These are phyloP conservation scores for Altica lythri DNA, from an alignment of 2,888 invertebrate species.

Conservation along the genomic window DNA sequence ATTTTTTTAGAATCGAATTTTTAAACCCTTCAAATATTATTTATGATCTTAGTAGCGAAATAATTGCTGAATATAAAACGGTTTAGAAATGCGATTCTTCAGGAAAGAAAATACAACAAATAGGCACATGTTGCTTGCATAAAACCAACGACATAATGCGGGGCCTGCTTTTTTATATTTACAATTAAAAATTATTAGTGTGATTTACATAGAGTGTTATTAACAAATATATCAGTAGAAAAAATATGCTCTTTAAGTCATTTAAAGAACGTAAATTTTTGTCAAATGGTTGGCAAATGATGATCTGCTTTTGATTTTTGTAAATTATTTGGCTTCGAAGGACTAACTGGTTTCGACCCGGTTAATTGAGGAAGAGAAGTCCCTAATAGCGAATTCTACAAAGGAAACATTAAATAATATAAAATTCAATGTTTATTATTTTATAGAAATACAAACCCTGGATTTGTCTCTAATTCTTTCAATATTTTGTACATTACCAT, in stretches of 20 bases:
- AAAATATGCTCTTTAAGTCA: constrained; percentile 29
- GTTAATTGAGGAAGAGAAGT: constrained; percentile 72
- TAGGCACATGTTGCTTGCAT: too few species aligned
- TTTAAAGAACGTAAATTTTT: constrained; percentile 53
- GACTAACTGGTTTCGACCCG: constrained; percentile 59
- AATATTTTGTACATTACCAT: constrained; percentile 65
- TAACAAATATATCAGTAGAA: constrained; percentile 15
- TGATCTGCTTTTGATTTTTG: constrained; percentile 60
- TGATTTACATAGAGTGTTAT: constrained; percentile 8
- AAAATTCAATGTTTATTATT: constrained; percentile 2
- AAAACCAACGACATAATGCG: not conserved
- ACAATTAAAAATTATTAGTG: constrained; percentile 9
- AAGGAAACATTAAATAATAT: constrained; percentile 10
- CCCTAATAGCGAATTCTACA: constrained; percentile 61
- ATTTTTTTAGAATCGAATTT: too few species aligned
- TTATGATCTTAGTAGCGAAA: too few species aligned
- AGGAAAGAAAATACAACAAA: too few species aligned
- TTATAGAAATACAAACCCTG: constrained; percentile 58
- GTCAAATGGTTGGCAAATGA: constrained; percentile 79
- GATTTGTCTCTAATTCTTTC: constrained; percentile 67
- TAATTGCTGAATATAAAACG: too few species aligned
- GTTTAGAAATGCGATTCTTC: too few species aligned
- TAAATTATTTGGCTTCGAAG: constrained; percentile 58
- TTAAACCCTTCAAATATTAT: too few species aligned
- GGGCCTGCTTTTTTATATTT: constrained; percentile 4